These are phyloP conservation scores for Chionoecetes opilio DNA, from an alignment of 1,140 invertebrate genomes.

Conservation along the genomic window DNA sequence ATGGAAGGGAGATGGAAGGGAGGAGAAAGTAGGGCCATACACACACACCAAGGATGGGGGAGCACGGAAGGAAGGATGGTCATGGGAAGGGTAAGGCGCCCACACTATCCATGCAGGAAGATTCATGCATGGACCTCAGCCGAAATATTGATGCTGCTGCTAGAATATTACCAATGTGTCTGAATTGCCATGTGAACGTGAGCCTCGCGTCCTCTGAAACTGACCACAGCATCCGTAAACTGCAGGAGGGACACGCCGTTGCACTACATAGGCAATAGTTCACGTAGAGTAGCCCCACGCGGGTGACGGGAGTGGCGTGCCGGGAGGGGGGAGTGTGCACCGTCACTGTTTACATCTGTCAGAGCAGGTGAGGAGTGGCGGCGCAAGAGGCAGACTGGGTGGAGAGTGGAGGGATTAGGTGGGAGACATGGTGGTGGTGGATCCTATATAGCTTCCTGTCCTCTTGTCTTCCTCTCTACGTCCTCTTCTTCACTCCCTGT, in stretches of 20 bases:
- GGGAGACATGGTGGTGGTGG: background rate
- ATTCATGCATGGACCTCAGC: background rate
- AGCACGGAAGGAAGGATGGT: background rate
- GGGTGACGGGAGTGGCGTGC: background rate
- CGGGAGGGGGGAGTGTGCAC: background rate
- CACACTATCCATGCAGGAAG: too few species aligned
- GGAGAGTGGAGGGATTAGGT: background rate
- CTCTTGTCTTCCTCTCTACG: background rate
- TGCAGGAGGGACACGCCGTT: background rate
- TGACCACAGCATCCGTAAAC: background rate
- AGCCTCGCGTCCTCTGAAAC: background rate
- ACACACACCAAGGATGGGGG: too few species aligned
- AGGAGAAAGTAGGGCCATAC: background rate
- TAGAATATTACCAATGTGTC: background rate
- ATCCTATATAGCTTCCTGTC: background rate
- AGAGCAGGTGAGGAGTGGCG: slow-evolving; percentile 36
- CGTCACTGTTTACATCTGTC: slow-evolving; percentile 55
- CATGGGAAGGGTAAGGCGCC: background rate
- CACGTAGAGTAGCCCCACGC: background rate
- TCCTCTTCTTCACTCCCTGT: background rate
- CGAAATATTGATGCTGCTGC: background rate
- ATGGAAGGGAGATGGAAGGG: background rate
- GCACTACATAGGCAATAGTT: background rate
- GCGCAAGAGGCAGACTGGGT: slow-evolving; percentile 12
- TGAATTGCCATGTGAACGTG: background rate